Percentiles rank a stretch among this genome's conserved stretches.
These are phyloP conservation scores for Rhynchonema sp. DNA, from an alignment of 2,888 invertebrate species.

Conservation along the genomic window DNA sequence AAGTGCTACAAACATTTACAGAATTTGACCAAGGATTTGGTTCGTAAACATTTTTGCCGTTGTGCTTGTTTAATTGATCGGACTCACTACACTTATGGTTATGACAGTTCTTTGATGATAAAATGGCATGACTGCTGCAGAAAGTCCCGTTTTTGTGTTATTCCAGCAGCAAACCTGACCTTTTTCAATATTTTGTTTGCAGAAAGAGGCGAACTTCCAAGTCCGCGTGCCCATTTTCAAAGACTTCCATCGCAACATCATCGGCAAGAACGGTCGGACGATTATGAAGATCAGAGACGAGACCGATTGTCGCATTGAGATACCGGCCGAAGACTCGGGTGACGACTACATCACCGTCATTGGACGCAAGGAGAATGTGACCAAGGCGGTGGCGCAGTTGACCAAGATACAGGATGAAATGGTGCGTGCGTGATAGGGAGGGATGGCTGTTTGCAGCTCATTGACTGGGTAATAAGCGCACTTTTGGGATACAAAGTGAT, in stretches of 20 bases:
- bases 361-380: conserved; percentile 66
- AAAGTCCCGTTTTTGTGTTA: no score
- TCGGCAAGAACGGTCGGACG: conserved; percentile 80
- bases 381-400: conserved; percentile 68
- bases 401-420: conserved; percentile 83
- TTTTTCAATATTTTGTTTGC: no score
- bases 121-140: no score
- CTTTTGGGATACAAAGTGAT: no score
- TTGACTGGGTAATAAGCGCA: no score
- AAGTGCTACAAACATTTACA: conserved; percentile 67
- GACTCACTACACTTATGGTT: no score
- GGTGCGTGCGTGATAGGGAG: no score
- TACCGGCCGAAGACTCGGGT: conserved; percentile 72
- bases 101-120: no score
- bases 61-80: background rate
- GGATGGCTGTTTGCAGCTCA: no score
- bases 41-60: conserved; percentile 35
- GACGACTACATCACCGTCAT: conserved; percentile 73
- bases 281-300: conserved; percentile 58
- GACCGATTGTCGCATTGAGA: conserved; percentile 80
- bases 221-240: conserved; percentile 76
- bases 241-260: conserved; percentile 90
- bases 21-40: conserved; percentile 64
- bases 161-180: no score
- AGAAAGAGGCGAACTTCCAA: conserved; percentile 21